Conservation (phyloP, 2,113 vertebrate species). For the Noturus placidus region DNA sequence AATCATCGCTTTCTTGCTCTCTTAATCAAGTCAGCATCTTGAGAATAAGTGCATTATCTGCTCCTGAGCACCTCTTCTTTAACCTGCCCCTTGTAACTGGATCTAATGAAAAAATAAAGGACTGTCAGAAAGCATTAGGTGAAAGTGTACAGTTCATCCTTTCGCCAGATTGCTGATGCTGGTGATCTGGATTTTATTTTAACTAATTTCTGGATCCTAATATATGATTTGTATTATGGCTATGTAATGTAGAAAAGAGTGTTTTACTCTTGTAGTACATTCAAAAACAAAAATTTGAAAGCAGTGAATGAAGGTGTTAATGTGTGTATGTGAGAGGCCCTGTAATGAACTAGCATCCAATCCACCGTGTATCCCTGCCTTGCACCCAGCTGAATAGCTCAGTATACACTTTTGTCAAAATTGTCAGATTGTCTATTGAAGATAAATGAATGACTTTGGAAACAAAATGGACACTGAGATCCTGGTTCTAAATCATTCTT, state of each 20-base stretch:
- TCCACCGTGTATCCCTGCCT: neutral
- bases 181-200: conserved; percentile 9
- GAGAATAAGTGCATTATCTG: conserved; percentile 39
- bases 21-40: conserved; percentile 27
- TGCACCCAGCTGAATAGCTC: neutral
- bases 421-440: neutral
- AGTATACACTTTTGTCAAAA: neutral
- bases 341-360: neutral
- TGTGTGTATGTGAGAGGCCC: neutral
- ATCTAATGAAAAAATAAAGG: conserved; percentile 26
- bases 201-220: neutral
- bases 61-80: conserved; percentile 25
- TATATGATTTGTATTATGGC: neutral
- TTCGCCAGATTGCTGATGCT: neutral
- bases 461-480: neutral
- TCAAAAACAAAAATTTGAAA: neutral
- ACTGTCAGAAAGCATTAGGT: conserved; percentile 31
- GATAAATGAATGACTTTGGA: neutral
- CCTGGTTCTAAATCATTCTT: neutral
- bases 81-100: conserved; percentile 32
- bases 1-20: conserved; percentile 19
- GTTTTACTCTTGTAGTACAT: neutral
- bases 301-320: neutral
- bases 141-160: conserved; percentile 1
- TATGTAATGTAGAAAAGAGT: neutral